Base-by-base conservation (phyloP, 2,888 invertebrate species). In the Eumerus sabulonum region DNA sequence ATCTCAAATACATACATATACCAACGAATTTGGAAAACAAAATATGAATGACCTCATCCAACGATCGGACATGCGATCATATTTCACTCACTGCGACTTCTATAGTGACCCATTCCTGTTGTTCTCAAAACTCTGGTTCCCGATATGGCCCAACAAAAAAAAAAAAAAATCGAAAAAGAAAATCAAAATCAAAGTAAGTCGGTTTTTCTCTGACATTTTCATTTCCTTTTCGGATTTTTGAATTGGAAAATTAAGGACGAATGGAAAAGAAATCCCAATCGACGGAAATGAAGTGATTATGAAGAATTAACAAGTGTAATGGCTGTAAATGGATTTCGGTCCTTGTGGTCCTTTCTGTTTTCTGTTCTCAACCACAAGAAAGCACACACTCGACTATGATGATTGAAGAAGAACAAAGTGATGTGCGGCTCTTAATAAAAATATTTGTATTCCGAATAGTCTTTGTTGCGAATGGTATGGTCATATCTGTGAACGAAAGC, bases 301-400 rank as follows among this genome's bases (percentile, higher is more conserved):
- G 42, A 72, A 67, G 67, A 67, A 77, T 63, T 62, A 72, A 67
- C 62, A 72, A 77, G 77, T 77, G 59, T 77, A 67, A 77, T 77
- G 77, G 77, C 47, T 14, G 63, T 67, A 72, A 76, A 77, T 77
- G 77, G 77, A 77, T 77, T 77, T 59, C n/a, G 36, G 72, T 68
- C 51, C 57, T 77, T 73, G 42, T 36, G 18, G 12, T 50, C 48
- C 12, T 47, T 12, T 14, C 3, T 27, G 27, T 27, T 12, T 14
- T 53, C 50, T 51, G n/a, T 57, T 59, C 13, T 54, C 42, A 36
- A 9, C 17, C 11, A 14, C 14, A 17, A 71, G 44, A 70, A 27
- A 27, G 27, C 27, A 27, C 27, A 27, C 7, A 27, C 27, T 27
- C 27, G 7, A 4, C 27, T 27, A 27, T 27, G 27, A 27, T 27